Conservation (phyloP, 2,888 invertebrate genomes). For the Acleris literana region DNA sequence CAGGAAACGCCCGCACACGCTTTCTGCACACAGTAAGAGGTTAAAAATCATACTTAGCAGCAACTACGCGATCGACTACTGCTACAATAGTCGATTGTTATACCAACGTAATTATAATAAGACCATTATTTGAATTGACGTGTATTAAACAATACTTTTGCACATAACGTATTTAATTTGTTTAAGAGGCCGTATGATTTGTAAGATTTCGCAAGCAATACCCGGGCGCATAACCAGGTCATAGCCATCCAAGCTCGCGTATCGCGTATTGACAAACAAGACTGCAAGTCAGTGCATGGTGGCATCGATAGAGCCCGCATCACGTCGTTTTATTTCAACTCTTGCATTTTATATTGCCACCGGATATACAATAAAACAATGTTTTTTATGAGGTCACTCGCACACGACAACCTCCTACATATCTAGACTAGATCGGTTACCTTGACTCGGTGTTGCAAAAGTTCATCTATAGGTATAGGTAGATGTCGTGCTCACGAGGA, state of each 20-base stretch:
- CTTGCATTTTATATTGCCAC: constrained; percentile 49
- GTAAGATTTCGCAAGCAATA: constrained; percentile 27
- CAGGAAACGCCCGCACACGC: constrained; percentile 73
- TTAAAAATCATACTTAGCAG: constrained; percentile 71
- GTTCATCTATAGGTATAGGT: constrained; percentile 26
- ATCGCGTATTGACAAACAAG: constrained; percentile 41
- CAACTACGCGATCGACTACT: constrained; percentile 53
- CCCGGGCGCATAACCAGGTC: constrained; percentile 45
- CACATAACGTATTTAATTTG: neutral
- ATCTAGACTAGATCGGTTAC: constrained; percentile 47
- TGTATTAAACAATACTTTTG: constrained; percentile 17
- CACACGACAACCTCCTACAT: constrained; percentile 37
- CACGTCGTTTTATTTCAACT: constrained; percentile 51
- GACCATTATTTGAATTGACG: constrained; percentile 14
- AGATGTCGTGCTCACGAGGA: constrained; percentile 43
- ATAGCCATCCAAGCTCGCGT: constrained; percentile 46
- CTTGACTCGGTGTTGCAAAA: constrained; percentile 44
- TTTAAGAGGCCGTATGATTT: constrained; percentile 12
- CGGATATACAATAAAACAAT: constrained; percentile 50
- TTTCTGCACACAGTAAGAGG: constrained; percentile 77
- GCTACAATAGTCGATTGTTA: constrained; percentile 36
- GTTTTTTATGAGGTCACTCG: constrained; percentile 43
- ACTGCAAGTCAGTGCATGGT: constrained; percentile 48
- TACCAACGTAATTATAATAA: constrained; percentile 29
- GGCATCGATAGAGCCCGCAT: constrained; percentile 70